A percentile compares a stretch with the other conserved stretches of the same genome.
Conservation (phyloP, 37 sponge, comb jelly and placozoan species). For the Mnemiopsis leidyi region DNA sequence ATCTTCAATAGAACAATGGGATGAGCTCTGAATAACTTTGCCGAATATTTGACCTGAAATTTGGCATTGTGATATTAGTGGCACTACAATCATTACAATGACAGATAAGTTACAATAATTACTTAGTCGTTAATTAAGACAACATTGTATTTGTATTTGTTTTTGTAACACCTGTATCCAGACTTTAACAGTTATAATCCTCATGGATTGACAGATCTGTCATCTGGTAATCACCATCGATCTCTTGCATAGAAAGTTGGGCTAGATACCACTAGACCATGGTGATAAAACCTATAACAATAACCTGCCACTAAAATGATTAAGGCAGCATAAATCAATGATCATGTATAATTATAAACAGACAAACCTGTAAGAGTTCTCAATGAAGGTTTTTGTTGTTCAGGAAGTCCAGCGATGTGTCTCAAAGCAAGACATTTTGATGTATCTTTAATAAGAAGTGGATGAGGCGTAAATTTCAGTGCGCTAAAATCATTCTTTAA, state of each 20-base stretch:
- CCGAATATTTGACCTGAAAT: conserved; percentile 30
- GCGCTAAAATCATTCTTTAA: conserved; percentile 70
- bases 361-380: conserved; percentile 64
- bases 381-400: conserved; percentile 69
- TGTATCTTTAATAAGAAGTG: conserved; percentile 72
- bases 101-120: not conserved
- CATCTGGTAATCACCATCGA: no score
- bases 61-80: no score
- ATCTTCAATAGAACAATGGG: conserved; percentile 81
- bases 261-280: not conserved
- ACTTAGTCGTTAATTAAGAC: not conserved
- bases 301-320: no score
- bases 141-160: no score
- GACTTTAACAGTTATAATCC: no score
- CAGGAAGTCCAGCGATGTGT: conserved; percentile 55
- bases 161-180: no score
- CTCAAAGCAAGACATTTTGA: conserved; percentile 71
- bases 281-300: not conserved
- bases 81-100: no score
- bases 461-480: not conserved
- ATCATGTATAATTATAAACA: not conserved
- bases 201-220: no score
- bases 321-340: not conserved
- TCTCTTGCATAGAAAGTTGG: no score
- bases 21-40: conserved; percentile 71